phyloP scores from a whole-genome alignment of 1,140 invertebrate species.

The Galleria mellonella region DNA sequence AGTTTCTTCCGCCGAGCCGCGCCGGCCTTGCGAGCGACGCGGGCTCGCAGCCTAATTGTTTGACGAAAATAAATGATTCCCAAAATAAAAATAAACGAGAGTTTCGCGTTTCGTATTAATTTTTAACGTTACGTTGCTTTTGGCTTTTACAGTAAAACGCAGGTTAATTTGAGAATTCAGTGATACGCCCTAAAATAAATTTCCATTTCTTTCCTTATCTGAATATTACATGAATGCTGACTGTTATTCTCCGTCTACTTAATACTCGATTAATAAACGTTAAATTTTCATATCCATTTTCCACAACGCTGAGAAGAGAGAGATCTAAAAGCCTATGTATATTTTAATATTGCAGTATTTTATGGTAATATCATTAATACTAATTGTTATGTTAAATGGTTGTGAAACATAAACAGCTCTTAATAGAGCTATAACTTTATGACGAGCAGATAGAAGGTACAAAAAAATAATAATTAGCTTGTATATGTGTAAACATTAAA shows the following conservation, averaged over 20 bases:
- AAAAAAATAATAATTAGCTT: conserved; percentile 50
- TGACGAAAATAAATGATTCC: conserved; percentile 68
- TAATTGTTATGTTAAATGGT: conserved; percentile 1
- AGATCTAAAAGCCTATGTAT: too few relatives aligned
- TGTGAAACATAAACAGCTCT: conserved; percentile 25
- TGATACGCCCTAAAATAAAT: conserved; percentile 25
- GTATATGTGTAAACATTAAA: conserved; percentile 55
- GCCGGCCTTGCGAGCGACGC: conserved; percentile 33
- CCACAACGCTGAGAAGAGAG: background rate
- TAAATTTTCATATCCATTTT: conserved; percentile 5
- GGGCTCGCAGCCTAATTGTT: conserved; percentile 53
- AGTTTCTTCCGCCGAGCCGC: conserved; percentile 42
- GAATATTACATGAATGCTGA: conserved; percentile 12
- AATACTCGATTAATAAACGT: conserved; percentile 8
- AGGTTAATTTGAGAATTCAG: conserved; percentile 29
- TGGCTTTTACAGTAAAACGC: conserved; percentile 28
- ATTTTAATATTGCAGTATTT: too few relatives aligned
- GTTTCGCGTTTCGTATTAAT: conserved; percentile 57
- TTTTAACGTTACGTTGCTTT: conserved; percentile 45
- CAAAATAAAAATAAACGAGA: conserved; percentile 64
- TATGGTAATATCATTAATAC: too few relatives aligned
- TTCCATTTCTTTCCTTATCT: conserved; percentile 20
- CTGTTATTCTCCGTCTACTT: conserved; percentile 14
- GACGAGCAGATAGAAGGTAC: conserved; percentile 33
- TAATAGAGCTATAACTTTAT: conserved; percentile 47